A percentile compares a stretch with the other conserved stretches of the same genome.
Conservation (phyloP, 2,797 vertebrate species). For the Kryptolebias ocellatus region DNA sequence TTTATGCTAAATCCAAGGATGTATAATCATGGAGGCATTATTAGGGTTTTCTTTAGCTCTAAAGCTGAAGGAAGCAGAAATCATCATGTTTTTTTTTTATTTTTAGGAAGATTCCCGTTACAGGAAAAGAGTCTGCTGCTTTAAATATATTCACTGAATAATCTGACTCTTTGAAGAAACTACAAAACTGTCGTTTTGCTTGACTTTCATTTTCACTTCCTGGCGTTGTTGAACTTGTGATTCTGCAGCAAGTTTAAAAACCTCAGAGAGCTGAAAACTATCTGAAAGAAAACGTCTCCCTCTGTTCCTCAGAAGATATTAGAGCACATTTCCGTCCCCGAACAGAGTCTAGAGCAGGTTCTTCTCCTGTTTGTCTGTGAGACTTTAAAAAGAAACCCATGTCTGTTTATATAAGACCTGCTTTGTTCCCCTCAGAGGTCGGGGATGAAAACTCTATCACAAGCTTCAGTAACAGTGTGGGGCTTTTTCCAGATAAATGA, state of each 20-base stretch:
- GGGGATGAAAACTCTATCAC: constrained; percentile 1
- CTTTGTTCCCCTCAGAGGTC: constrained; percentile 15
- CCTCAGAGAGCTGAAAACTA: constrained; percentile 1
- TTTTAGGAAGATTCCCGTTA: background rate
- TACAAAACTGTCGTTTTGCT: constrained; percentile 14
- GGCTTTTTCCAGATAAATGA: constrained; percentile 34
- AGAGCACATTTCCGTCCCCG: constrained; percentile 13
- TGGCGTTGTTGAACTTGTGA: constrained; percentile 17
- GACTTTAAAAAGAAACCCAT: constrained; percentile 1
- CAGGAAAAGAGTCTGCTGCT: constrained; percentile 9
- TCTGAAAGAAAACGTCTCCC: constrained; percentile 6
- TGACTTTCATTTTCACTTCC: constrained; percentile 33
- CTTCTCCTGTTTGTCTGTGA: background rate
- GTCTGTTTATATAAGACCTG: constrained; percentile 5
- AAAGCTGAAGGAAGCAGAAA: constrained; percentile 22
- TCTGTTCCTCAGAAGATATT: constrained; percentile 1
- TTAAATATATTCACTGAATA: constrained; percentile 18
- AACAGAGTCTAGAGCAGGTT: constrained; percentile 1
- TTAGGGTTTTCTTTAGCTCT: background rate
- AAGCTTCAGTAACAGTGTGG: constrained; percentile 1
- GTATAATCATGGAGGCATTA: background rate
- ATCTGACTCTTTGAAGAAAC: constrained; percentile 25
- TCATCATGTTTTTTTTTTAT: background rate
- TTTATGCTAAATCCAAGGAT: background rate
- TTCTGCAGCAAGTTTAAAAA: constrained; percentile 21